A percentile compares a stretch with the other conserved stretches of the same genome.
phyloP scores from a whole-genome alignment of 2,888 invertebrate species.

The Panopea generosa region DNA sequence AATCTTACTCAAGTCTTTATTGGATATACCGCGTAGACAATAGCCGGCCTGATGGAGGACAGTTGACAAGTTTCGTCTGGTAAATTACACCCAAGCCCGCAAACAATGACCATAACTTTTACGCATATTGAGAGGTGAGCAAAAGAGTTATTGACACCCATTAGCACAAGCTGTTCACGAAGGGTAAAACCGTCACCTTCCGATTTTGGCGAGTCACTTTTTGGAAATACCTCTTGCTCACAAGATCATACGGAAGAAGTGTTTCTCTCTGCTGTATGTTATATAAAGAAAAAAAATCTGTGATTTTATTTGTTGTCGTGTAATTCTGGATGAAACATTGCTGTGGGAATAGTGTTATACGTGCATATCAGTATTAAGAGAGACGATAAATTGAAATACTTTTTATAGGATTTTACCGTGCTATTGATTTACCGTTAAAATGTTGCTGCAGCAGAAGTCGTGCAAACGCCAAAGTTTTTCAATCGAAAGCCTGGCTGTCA shows the following conservation, averaged over 20 bases:
- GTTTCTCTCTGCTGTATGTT: no score
- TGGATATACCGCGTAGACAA: slow-evolving; percentile 10
- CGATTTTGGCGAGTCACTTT: background rate
- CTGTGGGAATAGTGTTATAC: no score
- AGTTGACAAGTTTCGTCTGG: slow-evolving; percentile 52
- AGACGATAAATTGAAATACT: no score
- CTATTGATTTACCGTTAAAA: no score
- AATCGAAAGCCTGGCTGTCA: slow-evolving; percentile 61
- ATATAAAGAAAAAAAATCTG: no score
- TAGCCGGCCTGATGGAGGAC: slow-evolving; percentile 13
- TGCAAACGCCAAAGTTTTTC: slow-evolving; percentile 61
- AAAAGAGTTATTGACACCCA: slow-evolving; percentile 49
- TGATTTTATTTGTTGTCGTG: no score
- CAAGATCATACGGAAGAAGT: no score
- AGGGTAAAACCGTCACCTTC: slow-evolving; percentile 10
- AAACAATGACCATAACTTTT: slow-evolving; percentile 42
- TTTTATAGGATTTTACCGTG: no score
- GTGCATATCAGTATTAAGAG: no score
- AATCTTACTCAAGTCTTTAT: slow-evolving; percentile 37
- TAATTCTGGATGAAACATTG: no score
- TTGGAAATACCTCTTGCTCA: no score
- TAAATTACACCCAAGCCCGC: slow-evolving; percentile 54
- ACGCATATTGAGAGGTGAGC: no score
- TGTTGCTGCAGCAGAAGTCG: slow-evolving; percentile 14
- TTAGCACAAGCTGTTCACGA: slow-evolving; percentile 41